Evolutionary conservation across 2,888 invertebrate genomes (phyloP), one percentile per base, ranked within the genome.

Genomic region (Trissolcus japonicus): DNA sequence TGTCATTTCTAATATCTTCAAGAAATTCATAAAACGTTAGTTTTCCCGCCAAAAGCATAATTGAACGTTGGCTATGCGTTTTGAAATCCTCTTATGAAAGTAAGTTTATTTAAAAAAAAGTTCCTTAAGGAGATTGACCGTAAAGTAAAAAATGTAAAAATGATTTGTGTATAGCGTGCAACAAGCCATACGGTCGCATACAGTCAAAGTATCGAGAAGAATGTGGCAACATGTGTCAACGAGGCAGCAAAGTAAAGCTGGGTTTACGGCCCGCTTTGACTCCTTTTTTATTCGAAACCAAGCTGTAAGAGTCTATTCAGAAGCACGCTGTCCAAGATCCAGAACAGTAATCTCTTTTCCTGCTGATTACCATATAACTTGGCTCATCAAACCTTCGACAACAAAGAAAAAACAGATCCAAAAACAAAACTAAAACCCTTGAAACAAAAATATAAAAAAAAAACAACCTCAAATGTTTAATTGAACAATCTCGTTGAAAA

Each of bases 281-380:
- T 82, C 7, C 43, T 43, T 83, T 83, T 82, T 82, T 83, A 82
- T 82, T 82, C 80, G 25, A 2, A 79, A 80, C 68, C 80, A 68
- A 79, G 80, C 80, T 80, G 80, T 79, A 81, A 81, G 79, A 82
- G 80, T 84, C 81, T 82, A 84, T 85, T 85, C 84, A 83, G 83
- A 82, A 83, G 80, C 80, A 71, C 78, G 69, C 76, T 79, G 65
- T 78, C 80, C 80, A 80, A 80, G 82, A 82, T 83, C 81, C 80
- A 79, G 25, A 25, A 25, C 25, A 25, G 25, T 25, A 78, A 65
- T 59, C 78, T 74, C 80, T 79, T 83, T 81, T 82, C 80, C 79
- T n/a, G 82, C 83, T 83, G 83, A 85, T 85, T 85, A 85, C 85
- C 85, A 86, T 86, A 86, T 86, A 85, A 85, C 85, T 84, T 85